phyloP scores from a whole-genome alignment of 53 echinoderm and acorn worm species.

The Patiria pectinifera region DNA sequence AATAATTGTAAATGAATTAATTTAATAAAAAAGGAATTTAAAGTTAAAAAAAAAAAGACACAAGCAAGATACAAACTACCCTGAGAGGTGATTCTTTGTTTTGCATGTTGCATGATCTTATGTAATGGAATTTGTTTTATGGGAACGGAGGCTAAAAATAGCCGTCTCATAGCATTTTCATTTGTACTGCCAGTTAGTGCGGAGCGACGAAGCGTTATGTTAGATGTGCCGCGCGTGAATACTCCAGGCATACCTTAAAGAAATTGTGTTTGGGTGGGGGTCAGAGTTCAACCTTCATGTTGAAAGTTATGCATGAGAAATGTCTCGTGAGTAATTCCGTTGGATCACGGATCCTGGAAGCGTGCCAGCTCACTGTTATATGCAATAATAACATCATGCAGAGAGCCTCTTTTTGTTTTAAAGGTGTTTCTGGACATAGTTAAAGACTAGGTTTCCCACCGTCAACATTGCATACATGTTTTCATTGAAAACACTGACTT shows the following conservation, averaged over 20 bases:
- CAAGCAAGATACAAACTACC: too few relatives aligned
- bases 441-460: not conserved
- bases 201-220: not conserved
- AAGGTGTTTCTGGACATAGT: not conserved
- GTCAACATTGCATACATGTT: not conserved
- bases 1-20: too few relatives aligned
- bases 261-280: slow-evolving; percentile 12
- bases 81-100: not conserved
- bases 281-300: not conserved
- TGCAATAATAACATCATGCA: too few relatives aligned
- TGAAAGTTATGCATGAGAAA: not conserved
- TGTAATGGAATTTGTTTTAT: not conserved
- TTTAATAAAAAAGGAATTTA: too few relatives aligned
- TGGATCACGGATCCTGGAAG: not conserved
- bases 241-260: too few relatives aligned
- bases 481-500: not conserved
- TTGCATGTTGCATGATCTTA: not conserved
- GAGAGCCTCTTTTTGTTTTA: too few relatives aligned
- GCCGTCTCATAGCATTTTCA: not conserved
- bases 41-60: too few relatives aligned
- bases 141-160: not conserved
- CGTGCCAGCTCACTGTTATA: not conserved
- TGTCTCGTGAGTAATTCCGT: not conserved
- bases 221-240: too few relatives aligned
- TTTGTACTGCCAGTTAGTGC: not conserved